Evolutionary conservation across 1,140 invertebrate species (phyloP).

Genomic region (Pseudomyrmex gracilis): DNA sequence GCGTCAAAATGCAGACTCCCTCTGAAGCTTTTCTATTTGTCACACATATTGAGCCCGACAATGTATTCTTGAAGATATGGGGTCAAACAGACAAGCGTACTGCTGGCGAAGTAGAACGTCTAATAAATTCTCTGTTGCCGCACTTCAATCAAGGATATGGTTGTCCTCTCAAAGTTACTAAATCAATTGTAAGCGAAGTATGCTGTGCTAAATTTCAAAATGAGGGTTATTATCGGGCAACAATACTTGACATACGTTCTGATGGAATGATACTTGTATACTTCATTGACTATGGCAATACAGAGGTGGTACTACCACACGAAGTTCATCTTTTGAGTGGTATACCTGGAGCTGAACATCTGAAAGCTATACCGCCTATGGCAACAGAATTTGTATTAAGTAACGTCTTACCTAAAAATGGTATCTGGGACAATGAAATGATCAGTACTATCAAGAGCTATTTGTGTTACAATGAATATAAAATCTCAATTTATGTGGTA

Average conservation of each 20-base stretch:
- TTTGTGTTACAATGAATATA: constrained; percentile 85
- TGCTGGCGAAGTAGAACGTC: constrained; percentile 86
- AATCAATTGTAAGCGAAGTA: constrained; percentile 84
- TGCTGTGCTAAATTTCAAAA: constrained; percentile 89
- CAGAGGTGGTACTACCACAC: constrained; percentile 85
- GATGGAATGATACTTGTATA: constrained; percentile 87
- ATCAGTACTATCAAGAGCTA: constrained; percentile 84
- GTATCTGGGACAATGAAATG: constrained; percentile 84
- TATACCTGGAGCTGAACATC: constrained; percentile 82
- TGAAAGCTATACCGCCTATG: constrained; percentile 85
- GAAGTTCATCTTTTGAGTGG: constrained; percentile 86
- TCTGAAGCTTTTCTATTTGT: constrained; percentile 82
- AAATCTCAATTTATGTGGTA: constrained; percentile 78
- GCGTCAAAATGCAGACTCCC: background rate
- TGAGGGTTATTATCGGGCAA: constrained; percentile 88
- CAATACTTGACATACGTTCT: constrained; percentile 83
- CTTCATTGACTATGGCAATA: constrained; percentile 91
- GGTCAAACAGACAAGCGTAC: constrained; percentile 87
- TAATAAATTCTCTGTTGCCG: constrained; percentile 83
- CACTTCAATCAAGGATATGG: constrained; percentile 83
- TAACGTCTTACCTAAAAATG: constrained; percentile 83
- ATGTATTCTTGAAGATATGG: constrained; percentile 89
- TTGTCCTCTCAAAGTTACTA: constrained; percentile 74
- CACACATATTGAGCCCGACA: constrained; percentile 89
- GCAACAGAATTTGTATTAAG: constrained; percentile 87